phyloP scores from a whole-genome alignment of 2,113 vertebrate species.

The Bettongia penicillata region DNA sequence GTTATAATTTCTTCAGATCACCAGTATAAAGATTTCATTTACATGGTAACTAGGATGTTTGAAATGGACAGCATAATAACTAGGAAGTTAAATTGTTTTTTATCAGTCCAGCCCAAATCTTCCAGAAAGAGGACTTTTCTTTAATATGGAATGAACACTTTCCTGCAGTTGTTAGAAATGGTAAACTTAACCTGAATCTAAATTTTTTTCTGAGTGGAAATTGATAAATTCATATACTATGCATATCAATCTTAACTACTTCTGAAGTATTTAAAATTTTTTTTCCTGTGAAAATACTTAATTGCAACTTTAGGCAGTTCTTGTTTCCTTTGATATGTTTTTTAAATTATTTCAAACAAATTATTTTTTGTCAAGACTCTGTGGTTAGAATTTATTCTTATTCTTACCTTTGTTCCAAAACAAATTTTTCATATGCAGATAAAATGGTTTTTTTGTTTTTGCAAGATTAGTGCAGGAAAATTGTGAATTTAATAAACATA shows the following conservation, averaged over 20 bases:
- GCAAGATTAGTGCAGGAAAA: conserved; percentile 7
- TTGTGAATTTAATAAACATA: background rate
- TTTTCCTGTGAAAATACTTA: conserved; percentile 25
- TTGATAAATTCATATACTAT: background rate
- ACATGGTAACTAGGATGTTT: conserved; percentile 77
- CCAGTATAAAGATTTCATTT: conserved; percentile 63
- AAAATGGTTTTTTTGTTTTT: conserved; percentile 12
- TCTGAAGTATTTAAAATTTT: conserved; percentile 34
- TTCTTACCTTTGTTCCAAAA: conserved; percentile 35
- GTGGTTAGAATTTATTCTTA: conserved; percentile 48
- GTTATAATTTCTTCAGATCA: conserved; percentile 58
- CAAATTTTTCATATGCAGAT: conserved; percentile 17
- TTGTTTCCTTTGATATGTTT: conserved; percentile 2
- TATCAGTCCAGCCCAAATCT: conserved; percentile 81
- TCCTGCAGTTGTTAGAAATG: conserved; percentile 83
- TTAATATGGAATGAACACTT: conserved; percentile 78
- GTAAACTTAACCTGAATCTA: conserved; percentile 75
- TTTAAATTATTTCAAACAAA: conserved; percentile 39
- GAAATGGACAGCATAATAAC: conserved; percentile 78
- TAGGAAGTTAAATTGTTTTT: conserved; percentile 81
- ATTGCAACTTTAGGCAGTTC: conserved; percentile 51
- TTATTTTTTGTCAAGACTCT: conserved; percentile 37
- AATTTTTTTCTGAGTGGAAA: background rate
- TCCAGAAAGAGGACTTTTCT: conserved; percentile 82
- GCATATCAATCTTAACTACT: background rate